These are phyloP conservation scores for Notechis scutatus DNA, from an alignment of 2,113 vertebrate genomes.

Conservation along the genomic window DNA sequence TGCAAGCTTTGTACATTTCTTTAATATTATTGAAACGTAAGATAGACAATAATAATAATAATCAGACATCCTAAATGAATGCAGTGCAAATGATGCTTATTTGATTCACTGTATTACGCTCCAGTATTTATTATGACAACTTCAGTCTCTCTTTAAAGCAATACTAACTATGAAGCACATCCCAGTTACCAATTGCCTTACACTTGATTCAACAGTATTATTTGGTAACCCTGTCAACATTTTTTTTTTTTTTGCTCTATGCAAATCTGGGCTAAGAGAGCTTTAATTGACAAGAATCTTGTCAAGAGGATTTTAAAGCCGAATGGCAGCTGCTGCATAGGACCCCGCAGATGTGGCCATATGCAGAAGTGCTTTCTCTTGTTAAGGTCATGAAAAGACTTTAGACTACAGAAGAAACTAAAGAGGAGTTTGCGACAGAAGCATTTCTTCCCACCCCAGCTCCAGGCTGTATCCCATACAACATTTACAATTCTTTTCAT, in stretches of 20 bases:
- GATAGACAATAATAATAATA: background rate
- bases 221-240: background rate
- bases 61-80: background rate
- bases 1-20: background rate
- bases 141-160: background rate
- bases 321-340: background rate
- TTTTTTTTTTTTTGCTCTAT: background rate
- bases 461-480: background rate
- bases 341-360: background rate
- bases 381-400: background rate
- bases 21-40: background rate
- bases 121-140: background rate
- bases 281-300: conserved; percentile 5
- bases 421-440: background rate
- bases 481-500: background rate
- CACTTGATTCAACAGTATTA: background rate
- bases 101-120: background rate
- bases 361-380: background rate
- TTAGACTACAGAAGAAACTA: background rate
- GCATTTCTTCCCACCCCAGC: background rate
- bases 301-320: background rate
- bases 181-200: background rate
- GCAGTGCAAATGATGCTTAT: background rate
- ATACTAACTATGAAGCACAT: background rate
- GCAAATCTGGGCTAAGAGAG: background rate